Conservation (phyloP, 2,797 vertebrate genomes). For the Spinibarbus caldwelli region DNA sequence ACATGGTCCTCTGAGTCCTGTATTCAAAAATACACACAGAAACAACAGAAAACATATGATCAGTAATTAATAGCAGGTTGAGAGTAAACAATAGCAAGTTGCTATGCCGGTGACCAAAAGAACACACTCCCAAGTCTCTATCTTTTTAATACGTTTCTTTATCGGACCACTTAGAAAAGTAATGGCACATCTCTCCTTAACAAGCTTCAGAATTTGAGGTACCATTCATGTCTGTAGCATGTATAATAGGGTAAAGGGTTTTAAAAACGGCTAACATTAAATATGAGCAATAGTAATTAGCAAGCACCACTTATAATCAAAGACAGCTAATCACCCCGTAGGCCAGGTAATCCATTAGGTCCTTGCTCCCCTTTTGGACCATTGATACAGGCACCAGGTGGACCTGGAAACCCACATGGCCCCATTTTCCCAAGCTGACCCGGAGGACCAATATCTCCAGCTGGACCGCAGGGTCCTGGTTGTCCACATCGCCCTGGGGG, state of each 20-base stretch:
- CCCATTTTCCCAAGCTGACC: slow-evolving; percentile 17
- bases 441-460: slow-evolving; percentile 56
- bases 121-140: not conserved
- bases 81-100: not conserved
- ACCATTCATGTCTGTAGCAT: no score
- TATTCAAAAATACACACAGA: not conserved
- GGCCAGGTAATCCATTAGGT: slow-evolving; percentile 69
- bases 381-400: slow-evolving; percentile 14
- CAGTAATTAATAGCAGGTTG: not conserved
- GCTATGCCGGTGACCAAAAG: not conserved
- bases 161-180: not conserved
- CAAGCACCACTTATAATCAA: not conserved
- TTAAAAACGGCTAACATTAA: not conserved
- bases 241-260: not conserved
- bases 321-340: slow-evolving; percentile 63
- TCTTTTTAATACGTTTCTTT: no score
- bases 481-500: not conserved
- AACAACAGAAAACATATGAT: not conserved
- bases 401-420: not conserved
- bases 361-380: slow-evolving; percentile 72
- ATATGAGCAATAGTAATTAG: not conserved
- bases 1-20: slow-evolving; percentile 78
- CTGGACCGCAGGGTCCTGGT: slow-evolving; percentile 55
- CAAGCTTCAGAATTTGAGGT: not conserved
- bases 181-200: not conserved